phyloP scores from a whole-genome alignment of 2,113 vertebrate genomes.

The Circaetus gallicus region DNA sequence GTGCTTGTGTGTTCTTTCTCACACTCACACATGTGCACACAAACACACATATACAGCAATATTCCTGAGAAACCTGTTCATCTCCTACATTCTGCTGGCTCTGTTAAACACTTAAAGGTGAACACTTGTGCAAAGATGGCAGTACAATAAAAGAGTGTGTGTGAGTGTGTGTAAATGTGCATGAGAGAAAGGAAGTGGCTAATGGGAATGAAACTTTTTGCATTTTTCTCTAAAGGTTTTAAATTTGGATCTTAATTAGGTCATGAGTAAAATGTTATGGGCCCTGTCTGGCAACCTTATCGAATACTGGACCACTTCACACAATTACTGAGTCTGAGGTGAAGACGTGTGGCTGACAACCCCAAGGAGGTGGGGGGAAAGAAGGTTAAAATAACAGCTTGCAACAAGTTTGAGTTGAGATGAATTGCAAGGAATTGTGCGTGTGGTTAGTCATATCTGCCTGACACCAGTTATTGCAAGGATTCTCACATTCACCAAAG shows the following conservation, averaged over 20 bases:
- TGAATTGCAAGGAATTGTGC: not conserved
- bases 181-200: slow-evolving; percentile 15
- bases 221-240: slow-evolving; percentile 9
- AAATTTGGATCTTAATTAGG: not conserved
- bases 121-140: not conserved
- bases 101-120: not conserved
- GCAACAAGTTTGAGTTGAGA: not conserved
- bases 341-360: not conserved
- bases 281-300: not conserved
- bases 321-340: not conserved
- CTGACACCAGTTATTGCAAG: not conserved
- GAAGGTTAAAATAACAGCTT: not conserved
- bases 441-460: not conserved
- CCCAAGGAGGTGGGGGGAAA: not conserved
- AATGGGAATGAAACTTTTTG: not conserved
- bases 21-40: rapidly evolving
- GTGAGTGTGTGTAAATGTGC: not conserved
- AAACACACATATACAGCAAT: not conserved
- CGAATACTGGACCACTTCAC: not conserved
- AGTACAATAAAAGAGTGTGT: slow-evolving; percentile 31
- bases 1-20: slow-evolving; percentile 27
- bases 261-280: not conserved
- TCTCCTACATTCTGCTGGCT: not conserved
- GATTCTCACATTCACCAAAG: not conserved
- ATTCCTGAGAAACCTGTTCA: not conserved